Evolutionary conservation across 1,140 invertebrate genomes (phyloP), one percentile per base, ranked within the genome.

Genomic region (Aleiodes sp.): DNA sequence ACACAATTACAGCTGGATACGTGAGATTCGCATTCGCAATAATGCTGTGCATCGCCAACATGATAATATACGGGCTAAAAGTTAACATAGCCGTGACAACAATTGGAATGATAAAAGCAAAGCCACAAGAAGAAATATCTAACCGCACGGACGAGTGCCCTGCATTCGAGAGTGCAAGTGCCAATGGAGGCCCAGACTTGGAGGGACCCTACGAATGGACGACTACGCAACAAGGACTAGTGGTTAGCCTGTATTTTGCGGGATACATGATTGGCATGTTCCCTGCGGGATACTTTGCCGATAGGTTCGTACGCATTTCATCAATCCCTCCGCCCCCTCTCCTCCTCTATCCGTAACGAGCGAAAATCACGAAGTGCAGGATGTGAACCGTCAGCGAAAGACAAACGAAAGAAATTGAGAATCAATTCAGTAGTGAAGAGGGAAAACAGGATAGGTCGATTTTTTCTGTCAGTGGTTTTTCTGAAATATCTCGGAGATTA

Each of bases 21-120:
- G 80, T 86, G 10, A 73, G 84, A 4, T 82, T 76, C 16, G n/a
- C 82, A 3, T 86, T 82, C 33, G 82, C 82, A 4, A 77, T 85
- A 68, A 86, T 86, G 84, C 73, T 86, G 28, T 86, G 83, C 78
- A 80, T 86, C n/a, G 84, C 84, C 56, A 86, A 85, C 64, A 82
- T 84, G 82, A 92, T 96, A 66, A 89, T 95, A 41, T 96, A 97
- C 78, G 93, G 94, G 0, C 83, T 96, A 68, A 94, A 96, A 77
- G 94, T 95, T 16, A 96, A 96, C 81, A 87, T 97, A 4, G 92
- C 92, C 1, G 92, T 95, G 0, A 91, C 93, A 0, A 93, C 96
- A 80, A 93, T 96, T 4, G 94, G 93, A 19, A 96, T 97, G 92
- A 87, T 96, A 1, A 94, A 95, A 7, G n/a, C 82, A 86, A n/a